Conservation (phyloP, 2,888 invertebrate species). For the Caenorhabditis uteleia region DNA sequence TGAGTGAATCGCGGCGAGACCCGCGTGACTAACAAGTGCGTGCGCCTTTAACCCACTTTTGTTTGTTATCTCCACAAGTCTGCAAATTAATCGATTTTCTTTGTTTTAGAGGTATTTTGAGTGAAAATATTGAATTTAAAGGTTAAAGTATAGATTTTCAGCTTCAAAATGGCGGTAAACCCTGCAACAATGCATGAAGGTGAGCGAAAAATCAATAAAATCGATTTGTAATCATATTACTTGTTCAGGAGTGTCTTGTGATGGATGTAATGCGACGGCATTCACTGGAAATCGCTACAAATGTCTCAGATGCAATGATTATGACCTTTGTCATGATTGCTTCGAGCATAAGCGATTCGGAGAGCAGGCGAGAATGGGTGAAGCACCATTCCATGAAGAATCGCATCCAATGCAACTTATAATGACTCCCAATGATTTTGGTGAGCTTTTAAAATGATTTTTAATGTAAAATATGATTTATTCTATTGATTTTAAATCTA, state of each 20-base stretch:
- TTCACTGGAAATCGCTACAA: constrained; percentile 97
- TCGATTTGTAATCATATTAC: not conserved
- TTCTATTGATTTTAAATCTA: not conserved
- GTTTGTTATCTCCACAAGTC: constrained; percentile 2
- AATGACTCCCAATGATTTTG: constrained; percentile 92
- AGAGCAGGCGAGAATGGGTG: not conserved
- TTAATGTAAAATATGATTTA: too few relatives aligned
- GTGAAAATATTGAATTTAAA: not conserved
- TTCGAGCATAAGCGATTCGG: constrained; percentile 24
- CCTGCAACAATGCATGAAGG: not conserved
- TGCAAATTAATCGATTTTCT: not conserved
- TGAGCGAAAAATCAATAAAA: not conserved
- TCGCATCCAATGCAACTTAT: constrained; percentile 99
- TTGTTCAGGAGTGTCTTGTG: constrained; percentile 91
- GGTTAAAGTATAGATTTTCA: not conserved
- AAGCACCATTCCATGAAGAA: constrained; percentile 80
- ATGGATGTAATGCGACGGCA: constrained; percentile 96
- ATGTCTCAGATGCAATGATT: constrained; percentile 98
- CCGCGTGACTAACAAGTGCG: constrained; percentile 5
- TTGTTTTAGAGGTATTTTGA: not conserved
- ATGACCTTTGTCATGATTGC: constrained; percentile 89
- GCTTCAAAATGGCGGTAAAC: not conserved
- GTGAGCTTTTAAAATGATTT: constrained; percentile 72
- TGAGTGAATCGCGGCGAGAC: constrained; percentile 20
- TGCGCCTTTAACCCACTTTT: constrained; percentile 32